Percentiles rank a stretch among this genome's conserved stretches.
These are phyloP conservation scores for Escarpia spicata DNA, from an alignment of 2,888 invertebrate genomes.

Conservation along the genomic window DNA sequence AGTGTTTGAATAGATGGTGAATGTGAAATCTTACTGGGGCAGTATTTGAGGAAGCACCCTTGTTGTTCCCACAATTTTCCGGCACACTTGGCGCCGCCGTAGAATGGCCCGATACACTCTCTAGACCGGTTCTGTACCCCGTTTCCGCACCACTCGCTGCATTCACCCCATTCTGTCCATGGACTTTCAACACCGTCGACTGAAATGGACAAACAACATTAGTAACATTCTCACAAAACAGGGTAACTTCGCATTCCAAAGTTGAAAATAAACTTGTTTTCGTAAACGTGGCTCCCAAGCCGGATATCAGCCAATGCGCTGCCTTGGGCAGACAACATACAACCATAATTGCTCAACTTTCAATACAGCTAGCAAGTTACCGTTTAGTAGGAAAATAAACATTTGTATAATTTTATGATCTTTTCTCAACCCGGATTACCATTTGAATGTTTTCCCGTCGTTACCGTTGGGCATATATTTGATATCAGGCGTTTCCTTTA, in stretches of 20 bases:
- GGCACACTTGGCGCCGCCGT: not conserved
- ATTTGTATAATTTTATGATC: too few species aligned
- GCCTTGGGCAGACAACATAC: too few species aligned
- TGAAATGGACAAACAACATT: not conserved
- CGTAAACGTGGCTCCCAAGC: too few species aligned
- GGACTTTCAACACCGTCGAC: conserved; percentile 13
- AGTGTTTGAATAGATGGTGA: too few species aligned
- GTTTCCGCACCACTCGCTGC: conserved; percentile 6
- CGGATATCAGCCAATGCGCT: too few species aligned
- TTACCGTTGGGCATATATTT: not conserved
- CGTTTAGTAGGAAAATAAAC: too few species aligned
- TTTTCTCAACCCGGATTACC: too few species aligned
- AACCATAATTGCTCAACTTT: too few species aligned
- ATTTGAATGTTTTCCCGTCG: not conserved
- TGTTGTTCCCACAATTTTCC: not conserved
- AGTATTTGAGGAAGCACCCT: not conserved
- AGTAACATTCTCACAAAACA: not conserved
- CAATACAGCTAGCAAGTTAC: too few species aligned
- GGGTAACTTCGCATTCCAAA: not conserved
- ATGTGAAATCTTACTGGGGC: too few species aligned
- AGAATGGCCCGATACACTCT: conserved; percentile 17
- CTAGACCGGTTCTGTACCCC: conserved; percentile 20
- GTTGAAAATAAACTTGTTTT: too few species aligned
- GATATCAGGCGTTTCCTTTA: not conserved
- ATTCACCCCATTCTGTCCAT: conserved; percentile 17